A percentile compares a stretch with the other conserved stretches of the same genome.
phyloP scores from a whole-genome alignment of 2,797 vertebrate species.

The Sus cebifrons region DNA sequence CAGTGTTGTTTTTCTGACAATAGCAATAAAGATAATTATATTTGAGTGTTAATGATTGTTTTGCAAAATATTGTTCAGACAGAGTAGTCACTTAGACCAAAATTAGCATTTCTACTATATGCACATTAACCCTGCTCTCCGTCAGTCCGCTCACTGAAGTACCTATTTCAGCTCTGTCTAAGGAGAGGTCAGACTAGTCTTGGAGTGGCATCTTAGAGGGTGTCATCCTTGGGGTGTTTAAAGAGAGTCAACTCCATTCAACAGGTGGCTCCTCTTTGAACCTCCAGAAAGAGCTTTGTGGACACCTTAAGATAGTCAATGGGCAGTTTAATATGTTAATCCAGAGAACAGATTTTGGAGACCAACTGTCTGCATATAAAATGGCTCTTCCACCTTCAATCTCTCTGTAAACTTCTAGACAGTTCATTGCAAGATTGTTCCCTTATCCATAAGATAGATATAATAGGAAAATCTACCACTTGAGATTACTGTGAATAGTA shows the following conservation, averaged over 20 bases:
- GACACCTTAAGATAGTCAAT: not conserved
- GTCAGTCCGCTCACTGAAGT: not conserved
- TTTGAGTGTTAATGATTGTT: constrained; percentile 68
- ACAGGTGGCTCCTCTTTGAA: not conserved
- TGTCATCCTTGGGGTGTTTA: not conserved
- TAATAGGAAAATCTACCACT: not conserved
- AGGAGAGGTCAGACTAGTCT: not conserved
- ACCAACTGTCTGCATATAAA: not conserved
- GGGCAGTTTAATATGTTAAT: not conserved
- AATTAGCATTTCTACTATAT: constrained; percentile 63
- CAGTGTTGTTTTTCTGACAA: constrained; percentile 51
- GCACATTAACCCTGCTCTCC: constrained; percentile 46
- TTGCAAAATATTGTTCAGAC: constrained; percentile 62
- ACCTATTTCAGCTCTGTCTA: not conserved
- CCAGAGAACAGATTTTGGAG: not conserved
- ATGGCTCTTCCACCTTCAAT: not conserved
- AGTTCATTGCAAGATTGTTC: not conserved
- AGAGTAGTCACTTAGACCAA: constrained; percentile 43
- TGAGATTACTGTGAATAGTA: not conserved
- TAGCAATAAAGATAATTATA: constrained; percentile 67
- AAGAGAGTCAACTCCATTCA: not conserved
- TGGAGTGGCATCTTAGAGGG: not conserved
- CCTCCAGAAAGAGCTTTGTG: not conserved
- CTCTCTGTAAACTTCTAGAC: not conserved
- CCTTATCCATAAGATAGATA: not conserved